Evolutionary conservation across 2,888 invertebrate species (phyloP).

Genomic region (Acleris cristana): DNA sequence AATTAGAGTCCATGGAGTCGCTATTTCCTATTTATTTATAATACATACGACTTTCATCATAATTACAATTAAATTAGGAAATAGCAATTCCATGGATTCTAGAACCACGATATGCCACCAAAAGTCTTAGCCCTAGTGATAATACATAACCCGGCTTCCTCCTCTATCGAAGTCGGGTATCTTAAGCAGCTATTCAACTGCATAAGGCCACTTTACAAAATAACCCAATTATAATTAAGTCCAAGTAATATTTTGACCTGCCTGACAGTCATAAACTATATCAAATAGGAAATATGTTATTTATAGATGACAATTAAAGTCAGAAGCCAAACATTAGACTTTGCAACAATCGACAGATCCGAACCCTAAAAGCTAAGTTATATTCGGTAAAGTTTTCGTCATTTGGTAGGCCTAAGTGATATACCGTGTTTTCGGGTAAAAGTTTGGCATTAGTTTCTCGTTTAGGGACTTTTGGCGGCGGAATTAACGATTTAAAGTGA

Average conservation of each 20-base stretch:
- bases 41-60: too few relatives aligned
- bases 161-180: too few relatives aligned
- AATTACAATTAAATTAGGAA: too few relatives aligned
- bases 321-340: slow-evolving; percentile 1
- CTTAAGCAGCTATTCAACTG: too few relatives aligned
- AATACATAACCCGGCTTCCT: too few relatives aligned
- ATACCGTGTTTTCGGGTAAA: slow-evolving; percentile 30
- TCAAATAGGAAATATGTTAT: neutral
- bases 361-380: slow-evolving; percentile 35
- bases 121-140: too few relatives aligned
- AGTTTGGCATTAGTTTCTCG: slow-evolving; percentile 27
- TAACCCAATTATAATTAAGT: neutral
- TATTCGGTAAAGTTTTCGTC: slow-evolving; percentile 16
- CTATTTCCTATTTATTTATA: too few relatives aligned
- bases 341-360: slow-evolving; percentile 21
- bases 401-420: slow-evolving; percentile 20
- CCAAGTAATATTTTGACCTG: neutral
- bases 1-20: too few relatives aligned
- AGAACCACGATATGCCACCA: too few relatives aligned
- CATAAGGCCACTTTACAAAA: too few relatives aligned
- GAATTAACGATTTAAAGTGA: slow-evolving; percentile 1
- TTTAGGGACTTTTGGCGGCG: slow-evolving; percentile 1
- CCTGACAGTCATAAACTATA: neutral
- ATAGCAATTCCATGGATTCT: too few relatives aligned
- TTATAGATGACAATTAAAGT: slow-evolving; percentile 21